Evolutionary conservation across 2,888 invertebrate genomes (phyloP).

Genomic region (Nematopogon swammerdamellus): DNA sequence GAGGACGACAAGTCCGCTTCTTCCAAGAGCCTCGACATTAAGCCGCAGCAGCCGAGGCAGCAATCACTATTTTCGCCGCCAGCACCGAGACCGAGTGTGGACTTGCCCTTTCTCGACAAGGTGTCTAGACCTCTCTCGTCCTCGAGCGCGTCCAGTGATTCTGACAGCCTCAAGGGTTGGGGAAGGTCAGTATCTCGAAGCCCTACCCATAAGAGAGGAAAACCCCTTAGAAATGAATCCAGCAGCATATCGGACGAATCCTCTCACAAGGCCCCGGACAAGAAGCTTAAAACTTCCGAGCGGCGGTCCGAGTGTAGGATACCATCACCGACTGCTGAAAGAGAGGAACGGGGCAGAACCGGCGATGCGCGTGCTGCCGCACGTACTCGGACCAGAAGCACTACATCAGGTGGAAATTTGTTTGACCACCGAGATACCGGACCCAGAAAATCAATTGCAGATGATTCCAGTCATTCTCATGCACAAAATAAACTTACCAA

Average conservation of each 20-base stretch:
- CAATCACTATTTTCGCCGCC: slow-evolving; percentile 45
- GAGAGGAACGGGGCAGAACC: slow-evolving; percentile 67
- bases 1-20: slow-evolving; percentile 40
- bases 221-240: slow-evolving; percentile 37
- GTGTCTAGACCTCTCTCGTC: slow-evolving; percentile 66
- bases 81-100: slow-evolving; percentile 53
- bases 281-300: slow-evolving; percentile 84
- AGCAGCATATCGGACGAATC: slow-evolving; percentile 26
- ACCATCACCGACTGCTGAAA: slow-evolving; percentile 69
- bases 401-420: slow-evolving; percentile 66
- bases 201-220: slow-evolving; percentile 40
- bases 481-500: slow-evolving; percentile 48
- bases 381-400: slow-evolving; percentile 66
- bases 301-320: slow-evolving; percentile 70
- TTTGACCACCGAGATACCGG: slow-evolving; percentile 57
- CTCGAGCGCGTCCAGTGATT: slow-evolving; percentile 60
- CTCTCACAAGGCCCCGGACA: slow-evolving; percentile 67
- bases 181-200: slow-evolving; percentile 36
- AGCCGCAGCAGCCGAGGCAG: slow-evolving; percentile 31
- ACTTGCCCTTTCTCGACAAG: slow-evolving; percentile 80
- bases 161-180: slow-evolving; percentile 48
- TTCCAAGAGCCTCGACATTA: slow-evolving; percentile 12
- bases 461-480: slow-evolving; percentile 25
- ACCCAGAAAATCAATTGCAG: slow-evolving; percentile 48
- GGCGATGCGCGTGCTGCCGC: slow-evolving; percentile 42